Conservation (phyloP, 2,113 vertebrate genomes). For the Halichoeres trimaculatus region DNA sequence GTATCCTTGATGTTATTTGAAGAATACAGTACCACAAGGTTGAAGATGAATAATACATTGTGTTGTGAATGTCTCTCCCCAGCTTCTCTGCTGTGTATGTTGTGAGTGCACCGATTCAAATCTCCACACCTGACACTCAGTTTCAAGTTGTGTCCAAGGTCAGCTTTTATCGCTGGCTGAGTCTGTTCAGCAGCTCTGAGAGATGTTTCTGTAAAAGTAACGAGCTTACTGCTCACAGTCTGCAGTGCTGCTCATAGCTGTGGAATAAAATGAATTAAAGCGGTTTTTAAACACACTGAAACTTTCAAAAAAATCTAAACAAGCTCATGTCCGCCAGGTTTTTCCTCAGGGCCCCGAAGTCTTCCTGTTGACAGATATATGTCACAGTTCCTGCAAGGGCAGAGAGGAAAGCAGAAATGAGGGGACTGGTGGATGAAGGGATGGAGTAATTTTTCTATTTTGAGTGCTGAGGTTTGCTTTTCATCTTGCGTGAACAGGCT, state of each 20-base stretch:
- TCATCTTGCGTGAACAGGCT: slow-evolving; percentile 35
- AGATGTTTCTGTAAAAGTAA: slow-evolving; percentile 3
- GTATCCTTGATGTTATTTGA: slow-evolving; percentile 62
- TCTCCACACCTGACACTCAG: slow-evolving; percentile 28
- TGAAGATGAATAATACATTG: slow-evolving; percentile 59
- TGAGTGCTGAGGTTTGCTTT: slow-evolving; percentile 40
- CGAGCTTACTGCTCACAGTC: neutral
- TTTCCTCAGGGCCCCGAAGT: neutral
- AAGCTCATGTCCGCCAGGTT: neutral
- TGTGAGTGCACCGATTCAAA: slow-evolving; percentile 20
- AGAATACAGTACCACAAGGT: slow-evolving; percentile 57
- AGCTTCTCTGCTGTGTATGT: neutral
- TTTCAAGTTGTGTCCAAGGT: slow-evolving; percentile 38
- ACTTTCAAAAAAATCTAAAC: neutral
- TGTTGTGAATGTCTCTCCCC: slow-evolving; percentile 41
- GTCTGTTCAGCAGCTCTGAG: neutral
- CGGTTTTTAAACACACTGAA: neutral
- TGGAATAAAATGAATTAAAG: neutral
- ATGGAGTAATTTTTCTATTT: slow-evolving; percentile 37
- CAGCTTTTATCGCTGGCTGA: slow-evolving; percentile 4
- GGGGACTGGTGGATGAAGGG: slow-evolving; percentile 12
- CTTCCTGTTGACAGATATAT: slow-evolving; percentile 27
- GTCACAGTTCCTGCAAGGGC: slow-evolving; percentile 30
- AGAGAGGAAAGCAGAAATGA: slow-evolving; percentile 5
- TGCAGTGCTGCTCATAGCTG: neutral